Base-by-base conservation (phyloP, 1,140 invertebrate genomes). In the Gryon sp. region DNA sequence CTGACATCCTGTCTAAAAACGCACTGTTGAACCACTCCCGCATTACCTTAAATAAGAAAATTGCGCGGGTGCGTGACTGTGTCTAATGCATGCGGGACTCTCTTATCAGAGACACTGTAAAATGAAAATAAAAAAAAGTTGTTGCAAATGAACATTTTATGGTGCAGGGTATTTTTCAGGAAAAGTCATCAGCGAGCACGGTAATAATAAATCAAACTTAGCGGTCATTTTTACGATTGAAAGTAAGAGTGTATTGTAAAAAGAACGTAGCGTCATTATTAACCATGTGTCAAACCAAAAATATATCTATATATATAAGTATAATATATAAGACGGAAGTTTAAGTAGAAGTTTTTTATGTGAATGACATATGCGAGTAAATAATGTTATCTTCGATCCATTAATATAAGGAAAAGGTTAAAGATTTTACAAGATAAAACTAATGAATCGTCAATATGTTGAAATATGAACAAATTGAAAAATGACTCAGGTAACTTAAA, bases 31-130 rank as follows among this genome's bases (percentile, higher is more conserved):
- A 55, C 57, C 57, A 63, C 68, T 52, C 57, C 43, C 41, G 68
- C 48, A 32, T 40, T 63, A 9, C 52, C 43, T 73, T 26, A 50
- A 65, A 73, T 59, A 30, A 73, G 69, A 65, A 73, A 73, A 73
- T 73, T 73, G 59, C 59, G 18, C 59, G 43, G 43, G 59, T 73
- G 69, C 69, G 69, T 73, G 69, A 73, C 69, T 65, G 52, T 32
- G 28, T 50, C 30, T 52, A 73, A 73, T 73, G 24, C 59, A 36
- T 18, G 43, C 50, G 34, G 26, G 34, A 50, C 36, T 45, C 50
- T 65, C 59, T 73, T 63, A 74, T 74, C 70, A 59, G 43, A 65
- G 36, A 41, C 22, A 11, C 46, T 34, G 2, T 30, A 22, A 24
- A 38, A 50, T n/a, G n/a, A n/a, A 52, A 50, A 38, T 1, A 46